A percentile compares a stretch with the other conserved stretches of the same genome.
Evolutionary conservation across 2,888 invertebrate genomes (phyloP).

Genomic region (Hoplodrina blanda): DNA sequence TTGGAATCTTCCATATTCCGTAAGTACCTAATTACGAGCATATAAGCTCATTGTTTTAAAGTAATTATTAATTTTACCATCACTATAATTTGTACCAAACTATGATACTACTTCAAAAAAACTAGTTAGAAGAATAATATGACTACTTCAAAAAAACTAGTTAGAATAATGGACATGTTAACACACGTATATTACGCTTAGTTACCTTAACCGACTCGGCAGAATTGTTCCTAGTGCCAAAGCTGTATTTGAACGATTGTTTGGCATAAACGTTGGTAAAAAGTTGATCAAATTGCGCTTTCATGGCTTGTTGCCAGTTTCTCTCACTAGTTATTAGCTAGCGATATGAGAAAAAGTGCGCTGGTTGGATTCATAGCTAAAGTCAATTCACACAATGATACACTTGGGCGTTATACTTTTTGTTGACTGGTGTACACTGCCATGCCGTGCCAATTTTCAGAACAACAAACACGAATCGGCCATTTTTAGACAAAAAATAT

Average conservation of each 20-base stretch:
- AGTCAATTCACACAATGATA: conserved; percentile 30
- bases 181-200: conserved; percentile 14
- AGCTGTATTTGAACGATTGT: conserved; percentile 20
- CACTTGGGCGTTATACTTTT: conserved; percentile 37
- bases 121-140: no score
- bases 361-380: conserved; percentile 11
- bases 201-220: conserved; percentile 1
- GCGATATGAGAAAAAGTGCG: conserved; percentile 12
- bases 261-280: conserved; percentile 21
- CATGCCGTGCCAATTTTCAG: no score
- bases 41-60: no score
- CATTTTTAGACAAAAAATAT: background rate
- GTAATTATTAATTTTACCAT: no score
- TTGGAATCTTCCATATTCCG: background rate
- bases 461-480: background rate
- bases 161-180: no score
- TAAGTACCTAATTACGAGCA: background rate
- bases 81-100: no score
- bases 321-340: background rate
- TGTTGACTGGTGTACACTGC: conserved; percentile 7
- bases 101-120: no score
- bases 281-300: conserved; percentile 33
- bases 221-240: conserved; percentile 7
- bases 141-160: no score
- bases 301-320: conserved; percentile 43